Base-by-base conservation (phyloP, 2,888 invertebrate species). In the Bugula neritina region DNA sequence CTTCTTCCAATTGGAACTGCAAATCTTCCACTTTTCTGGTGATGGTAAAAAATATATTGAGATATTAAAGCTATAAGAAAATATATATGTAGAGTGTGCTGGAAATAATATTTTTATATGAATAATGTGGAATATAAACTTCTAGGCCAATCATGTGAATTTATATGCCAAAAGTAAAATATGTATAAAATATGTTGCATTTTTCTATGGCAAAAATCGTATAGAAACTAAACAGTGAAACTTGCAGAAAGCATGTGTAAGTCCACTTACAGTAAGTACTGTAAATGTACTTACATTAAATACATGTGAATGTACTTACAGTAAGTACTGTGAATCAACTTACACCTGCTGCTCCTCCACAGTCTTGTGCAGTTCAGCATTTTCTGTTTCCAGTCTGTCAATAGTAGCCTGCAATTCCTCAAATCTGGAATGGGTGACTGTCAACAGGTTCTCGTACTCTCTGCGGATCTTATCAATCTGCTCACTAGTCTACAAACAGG, bases 1-100 rank as follows among this genome's bases (percentile, higher is more conserved):
- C 93, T 83, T 97, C 96, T 86, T 96, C 96, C 75, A 92, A 90
- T 73, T 91, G 83, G 82, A 95, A 95, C 84, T 93, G 90, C 74
- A 95, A 87, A 84, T 95, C 95, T 86, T 95, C 94, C 2, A 90
- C 89, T 78, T 80, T 81, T 74, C 83, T 83, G 78, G 27, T 74
- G 25, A 10, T 21, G 21, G 17, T 57, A n/a, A 57, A 25, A n/a
- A 57, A 5, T 57, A 17, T n/a, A 57, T 57, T 21, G 25, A 17
- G 25, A 25, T 57, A 17, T 23, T 57, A 57, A 57, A 57, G 5
- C 57, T 17, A 13, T n/a, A 57, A 5, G 17, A 57, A 25, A 25
- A 57, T 21, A n/a, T 17, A 57, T 23, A 57, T 57, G 25, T 10
- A 57, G 5, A 52, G 52, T 17, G 21, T 10, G 52, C 52, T 17